Evolutionary conservation across 1,140 invertebrate species (phyloP).

Genomic region (Yoshiicerus persimilis): DNA sequence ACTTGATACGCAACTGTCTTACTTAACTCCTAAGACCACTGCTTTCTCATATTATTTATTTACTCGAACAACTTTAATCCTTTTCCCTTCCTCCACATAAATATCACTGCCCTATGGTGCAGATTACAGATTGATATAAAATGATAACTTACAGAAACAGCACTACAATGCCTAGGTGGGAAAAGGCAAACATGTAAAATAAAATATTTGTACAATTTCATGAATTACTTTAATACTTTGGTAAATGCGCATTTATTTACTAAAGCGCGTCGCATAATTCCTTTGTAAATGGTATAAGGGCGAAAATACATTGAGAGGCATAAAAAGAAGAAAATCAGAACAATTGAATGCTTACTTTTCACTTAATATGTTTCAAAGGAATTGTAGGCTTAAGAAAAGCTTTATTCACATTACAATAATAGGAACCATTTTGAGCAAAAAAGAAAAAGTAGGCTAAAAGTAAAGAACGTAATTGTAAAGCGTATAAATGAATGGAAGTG

Average conservation of each 20-base stretch:
- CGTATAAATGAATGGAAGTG: neutral
- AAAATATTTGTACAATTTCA: no score
- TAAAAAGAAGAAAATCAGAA: neutral
- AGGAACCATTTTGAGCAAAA: neutral
- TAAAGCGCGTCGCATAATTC: no score
- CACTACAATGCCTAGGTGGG: neutral
- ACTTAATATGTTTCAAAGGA: neutral
- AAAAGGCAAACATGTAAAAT: neutral
- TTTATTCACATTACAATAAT: conserved; percentile 16
- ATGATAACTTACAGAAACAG: neutral
- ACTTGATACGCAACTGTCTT: neutral
- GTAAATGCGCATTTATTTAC: no score
- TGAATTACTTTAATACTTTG: no score
- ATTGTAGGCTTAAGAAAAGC: neutral
- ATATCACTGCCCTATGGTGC: neutral
- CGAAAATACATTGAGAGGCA: neutral
- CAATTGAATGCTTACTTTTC: neutral
- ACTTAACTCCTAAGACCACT: neutral
- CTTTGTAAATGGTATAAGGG: no score
- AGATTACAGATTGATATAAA: no score
- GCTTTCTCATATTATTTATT: neutral
- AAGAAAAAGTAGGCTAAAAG: neutral
- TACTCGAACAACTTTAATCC: neutral
- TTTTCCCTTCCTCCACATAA: neutral
- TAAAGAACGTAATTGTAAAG: conserved; percentile 15